Conservation (phyloP, 2,797 vertebrate species). For the Diglossa cyanea region DNA sequence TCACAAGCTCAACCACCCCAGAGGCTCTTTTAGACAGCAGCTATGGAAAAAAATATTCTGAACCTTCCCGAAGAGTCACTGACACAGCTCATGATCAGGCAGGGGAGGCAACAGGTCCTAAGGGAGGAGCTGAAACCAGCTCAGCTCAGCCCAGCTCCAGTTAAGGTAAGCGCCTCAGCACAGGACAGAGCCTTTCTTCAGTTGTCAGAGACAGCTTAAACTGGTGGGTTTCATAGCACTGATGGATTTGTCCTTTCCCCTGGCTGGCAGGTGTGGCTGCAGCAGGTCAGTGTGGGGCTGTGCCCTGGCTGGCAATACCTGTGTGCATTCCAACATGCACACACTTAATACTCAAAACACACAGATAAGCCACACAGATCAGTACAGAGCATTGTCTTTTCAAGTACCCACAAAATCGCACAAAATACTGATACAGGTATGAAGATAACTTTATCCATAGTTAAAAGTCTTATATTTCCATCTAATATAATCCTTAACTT, state of each 20-base stretch:
- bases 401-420: not conserved
- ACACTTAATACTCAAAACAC: not conserved
- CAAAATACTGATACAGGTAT: not conserved
- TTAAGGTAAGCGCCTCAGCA: not conserved
- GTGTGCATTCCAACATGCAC: rapidly evolving
- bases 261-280: not conserved
- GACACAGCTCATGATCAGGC: not conserved
- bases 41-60: not conserved
- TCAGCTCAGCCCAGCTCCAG: not conserved
- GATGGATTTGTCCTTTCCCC: not conserved
- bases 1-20: not conserved
- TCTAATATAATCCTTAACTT: too few relatives aligned
- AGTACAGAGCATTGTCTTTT: not conserved
- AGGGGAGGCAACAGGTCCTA: rapidly evolving
- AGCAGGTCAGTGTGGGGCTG: not conserved
- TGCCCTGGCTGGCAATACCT: not conserved
- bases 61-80: not conserved
- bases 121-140: not conserved
- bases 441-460: not conserved
- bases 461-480: not conserved
- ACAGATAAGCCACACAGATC: not conserved
- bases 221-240: not conserved
- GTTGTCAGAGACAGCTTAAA: not conserved
- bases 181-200: not conserved
- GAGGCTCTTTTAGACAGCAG: not conserved